These are phyloP conservation scores for Argyresthia goedartella DNA, from an alignment of 2,888 invertebrate species.

Conservation along the genomic window DNA sequence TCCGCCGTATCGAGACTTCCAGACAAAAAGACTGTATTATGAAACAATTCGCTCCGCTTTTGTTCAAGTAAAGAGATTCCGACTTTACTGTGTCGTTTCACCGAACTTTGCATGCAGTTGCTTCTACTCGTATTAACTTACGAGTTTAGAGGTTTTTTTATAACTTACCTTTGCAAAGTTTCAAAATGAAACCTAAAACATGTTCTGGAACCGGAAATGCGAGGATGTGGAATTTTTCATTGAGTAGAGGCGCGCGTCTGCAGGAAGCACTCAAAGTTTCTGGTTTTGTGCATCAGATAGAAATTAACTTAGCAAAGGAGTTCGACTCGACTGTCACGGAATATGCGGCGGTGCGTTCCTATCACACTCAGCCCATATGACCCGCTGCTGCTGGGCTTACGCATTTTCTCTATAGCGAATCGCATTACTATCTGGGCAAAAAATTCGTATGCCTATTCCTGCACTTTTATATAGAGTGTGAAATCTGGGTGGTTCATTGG, in stretches of 20 bases:
- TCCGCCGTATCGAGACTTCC: conserved; percentile 36
- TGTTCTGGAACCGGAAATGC: neutral
- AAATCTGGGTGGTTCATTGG: too few relatives aligned
- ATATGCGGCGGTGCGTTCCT: conserved; percentile 16
- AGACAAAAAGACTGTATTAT: conserved; percentile 9
- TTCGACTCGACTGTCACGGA: conserved; percentile 44
- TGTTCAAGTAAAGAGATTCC: neutral
- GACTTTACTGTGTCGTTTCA: neutral
- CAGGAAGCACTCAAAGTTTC: conserved; percentile 29
- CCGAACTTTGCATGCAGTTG: too few relatives aligned
- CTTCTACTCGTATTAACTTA: too few relatives aligned
- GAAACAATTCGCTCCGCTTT: conserved; percentile 1
- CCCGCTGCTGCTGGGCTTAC: too few relatives aligned
- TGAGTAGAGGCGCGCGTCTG: neutral
- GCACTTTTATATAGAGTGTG: too few relatives aligned
- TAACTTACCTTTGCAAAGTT: too few relatives aligned
- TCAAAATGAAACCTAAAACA: too few relatives aligned
- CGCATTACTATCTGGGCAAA: too few relatives aligned
- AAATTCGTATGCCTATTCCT: too few relatives aligned
- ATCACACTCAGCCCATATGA: neutral
- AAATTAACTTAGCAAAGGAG: conserved; percentile 60
- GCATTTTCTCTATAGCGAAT: too few relatives aligned
- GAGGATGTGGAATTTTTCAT: conserved; percentile 1
- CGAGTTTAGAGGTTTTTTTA: too few relatives aligned
- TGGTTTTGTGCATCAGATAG: conserved; percentile 52